Evolutionary conservation across 2,797 vertebrate species (phyloP).

Genomic region (Aulostomus chinensis): DNA sequence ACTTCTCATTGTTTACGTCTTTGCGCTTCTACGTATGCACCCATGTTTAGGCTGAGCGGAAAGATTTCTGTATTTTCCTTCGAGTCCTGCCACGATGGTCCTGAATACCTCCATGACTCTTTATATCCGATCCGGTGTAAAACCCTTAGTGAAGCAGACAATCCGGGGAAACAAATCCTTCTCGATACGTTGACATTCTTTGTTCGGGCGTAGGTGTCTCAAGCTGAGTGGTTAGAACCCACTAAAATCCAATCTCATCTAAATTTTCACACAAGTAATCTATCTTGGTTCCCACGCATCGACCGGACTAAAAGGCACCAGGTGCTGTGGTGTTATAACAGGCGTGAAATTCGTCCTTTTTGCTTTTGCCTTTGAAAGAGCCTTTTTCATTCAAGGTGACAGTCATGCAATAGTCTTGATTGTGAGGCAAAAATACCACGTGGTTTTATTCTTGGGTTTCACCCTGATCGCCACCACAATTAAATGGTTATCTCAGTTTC

Average conservation of each 20-base stretch:
- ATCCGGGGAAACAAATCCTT: slow-evolving; percentile 12
- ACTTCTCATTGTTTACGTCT: slow-evolving; percentile 65
- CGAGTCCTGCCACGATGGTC: slow-evolving; percentile 23
- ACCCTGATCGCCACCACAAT: slow-evolving; percentile 58
- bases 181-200: slow-evolving; percentile 49
- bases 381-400: background rate
- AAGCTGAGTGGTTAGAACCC: slow-evolving; percentile 36
- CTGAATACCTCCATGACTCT: slow-evolving; percentile 45
- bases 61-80: slow-evolving; percentile 73
- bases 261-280: slow-evolving; percentile 39
- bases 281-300: slow-evolving; percentile 18
- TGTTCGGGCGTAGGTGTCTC: slow-evolving; percentile 37
- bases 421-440: slow-evolving; percentile 28
- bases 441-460: slow-evolving; percentile 54
- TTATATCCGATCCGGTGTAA: slow-evolving; percentile 13
- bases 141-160: slow-evolving; percentile 14
- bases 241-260: slow-evolving; percentile 51
- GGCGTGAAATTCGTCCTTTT: slow-evolving; percentile 51
- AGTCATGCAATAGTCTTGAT: slow-evolving; percentile 32
- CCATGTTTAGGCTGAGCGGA: slow-evolving; percentile 67
- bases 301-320: slow-evolving; percentile 18
- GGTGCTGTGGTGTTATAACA: slow-evolving; percentile 54
- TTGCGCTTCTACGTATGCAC: slow-evolving; percentile 46
- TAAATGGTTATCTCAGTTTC: slow-evolving; percentile 66
- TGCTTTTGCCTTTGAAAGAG: slow-evolving; percentile 35